Percentiles rank a stretch among this genome's conserved stretches.
These are phyloP conservation scores for Chironomus tentans DNA, from an alignment of 2,888 invertebrate genomes.

Conservation along the genomic window DNA sequence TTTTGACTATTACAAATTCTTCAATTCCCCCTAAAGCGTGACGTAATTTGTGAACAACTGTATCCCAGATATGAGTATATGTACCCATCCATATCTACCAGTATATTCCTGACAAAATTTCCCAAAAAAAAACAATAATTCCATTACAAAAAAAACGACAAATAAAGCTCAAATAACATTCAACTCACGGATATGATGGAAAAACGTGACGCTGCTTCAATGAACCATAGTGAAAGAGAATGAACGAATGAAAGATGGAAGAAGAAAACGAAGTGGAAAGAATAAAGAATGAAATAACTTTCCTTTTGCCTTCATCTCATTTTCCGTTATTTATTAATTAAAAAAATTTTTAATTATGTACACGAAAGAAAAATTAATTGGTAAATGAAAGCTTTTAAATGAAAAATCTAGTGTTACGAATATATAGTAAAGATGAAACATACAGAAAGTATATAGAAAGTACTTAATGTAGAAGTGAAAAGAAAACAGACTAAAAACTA, in stretches of 20 bases:
- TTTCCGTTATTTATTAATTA: conserved; percentile 14
- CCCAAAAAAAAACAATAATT: too few relatives aligned
- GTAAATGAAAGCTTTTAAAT: conserved; percentile 26
- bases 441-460: neutral
- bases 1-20: too few relatives aligned
- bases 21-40: too few relatives aligned
- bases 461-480: neutral
- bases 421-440: neutral
- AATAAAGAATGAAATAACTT: neutral
- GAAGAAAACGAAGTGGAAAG: neutral
- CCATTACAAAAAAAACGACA: too few relatives aligned
- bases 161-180: neutral
- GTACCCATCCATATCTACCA: too few relatives aligned
- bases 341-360: conserved; percentile 16
- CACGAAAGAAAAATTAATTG: conserved; percentile 24
- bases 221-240: neutral
- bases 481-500: too few relatives aligned
- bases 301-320: neutral
- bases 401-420: conserved; percentile 18
- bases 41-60: too few relatives aligned
- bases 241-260: neutral
- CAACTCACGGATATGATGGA: neutral
- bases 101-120: too few relatives aligned
- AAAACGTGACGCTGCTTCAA: neutral
- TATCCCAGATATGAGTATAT: too few relatives aligned